These are phyloP conservation scores for Bellardia bayeri DNA, from an alignment of 2,888 invertebrate species.

Conservation along the genomic window DNA sequence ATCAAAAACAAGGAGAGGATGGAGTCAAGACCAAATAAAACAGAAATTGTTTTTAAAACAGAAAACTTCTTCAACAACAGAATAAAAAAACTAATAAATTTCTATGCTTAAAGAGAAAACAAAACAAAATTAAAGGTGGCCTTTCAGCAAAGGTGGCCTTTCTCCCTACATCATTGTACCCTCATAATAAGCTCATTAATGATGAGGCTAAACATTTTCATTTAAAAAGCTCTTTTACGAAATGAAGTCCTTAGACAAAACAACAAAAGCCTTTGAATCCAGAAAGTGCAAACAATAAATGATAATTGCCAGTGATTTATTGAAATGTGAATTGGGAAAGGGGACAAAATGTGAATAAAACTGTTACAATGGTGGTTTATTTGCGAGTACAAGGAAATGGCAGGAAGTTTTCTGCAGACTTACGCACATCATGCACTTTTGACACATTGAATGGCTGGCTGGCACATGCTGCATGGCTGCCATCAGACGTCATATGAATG, in stretches of 20 bases:
- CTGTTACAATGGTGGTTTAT: conserved; percentile 35
- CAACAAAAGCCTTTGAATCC: background rate
- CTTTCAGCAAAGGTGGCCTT: background rate
- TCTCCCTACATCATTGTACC: conserved; percentile 40
- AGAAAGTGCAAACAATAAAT: conserved; percentile 58
- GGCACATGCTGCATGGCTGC: conserved; percentile 61
- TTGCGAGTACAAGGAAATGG: background rate
- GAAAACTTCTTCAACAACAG: background rate
- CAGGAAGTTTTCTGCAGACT: conserved; percentile 39
- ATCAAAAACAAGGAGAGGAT: background rate
- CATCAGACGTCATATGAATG: background rate
- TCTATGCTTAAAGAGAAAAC: background rate
- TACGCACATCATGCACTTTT: conserved; percentile 54
- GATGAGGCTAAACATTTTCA: conserved; percentile 28
- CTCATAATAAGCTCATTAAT: conserved; percentile 26
- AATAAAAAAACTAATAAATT: background rate
- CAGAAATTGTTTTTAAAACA: background rate
- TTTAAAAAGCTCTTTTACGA: conserved; percentile 11
- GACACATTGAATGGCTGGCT: conserved; percentile 56
- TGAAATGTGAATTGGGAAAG: conserved; percentile 27
- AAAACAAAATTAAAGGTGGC: background rate
- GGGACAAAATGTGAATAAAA: conserved; percentile 10
- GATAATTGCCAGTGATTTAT: conserved; percentile 71
- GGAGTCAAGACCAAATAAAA: background rate
- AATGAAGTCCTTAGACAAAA: background rate